Evolutionary conservation across 2,888 invertebrate species (phyloP).

Genomic region (Drosophila demipolita): DNA sequence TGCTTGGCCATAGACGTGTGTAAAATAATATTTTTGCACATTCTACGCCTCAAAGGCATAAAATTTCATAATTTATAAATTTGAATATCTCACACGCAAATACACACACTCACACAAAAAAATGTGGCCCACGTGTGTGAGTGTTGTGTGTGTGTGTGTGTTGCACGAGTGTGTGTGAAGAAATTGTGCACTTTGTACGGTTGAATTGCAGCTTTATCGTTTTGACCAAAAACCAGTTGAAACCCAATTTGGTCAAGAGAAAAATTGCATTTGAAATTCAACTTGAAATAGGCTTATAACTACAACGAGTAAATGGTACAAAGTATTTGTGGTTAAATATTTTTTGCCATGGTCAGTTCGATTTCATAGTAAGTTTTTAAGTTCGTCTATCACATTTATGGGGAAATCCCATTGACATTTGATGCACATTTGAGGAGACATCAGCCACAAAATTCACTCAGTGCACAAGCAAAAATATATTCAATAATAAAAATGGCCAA

Average conservation of each 20-base stretch:
- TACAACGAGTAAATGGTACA: neutral
- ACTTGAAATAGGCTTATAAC: conserved; percentile 15
- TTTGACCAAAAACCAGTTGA: conserved; percentile 45
- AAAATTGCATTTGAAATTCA: conserved; percentile 21
- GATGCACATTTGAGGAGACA: conserved; percentile 31
- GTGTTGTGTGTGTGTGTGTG: conserved; percentile 4
- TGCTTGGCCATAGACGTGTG: conserved; percentile 68
- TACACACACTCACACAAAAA: conserved; percentile 22
- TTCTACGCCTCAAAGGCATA: conserved; percentile 72
- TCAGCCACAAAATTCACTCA: conserved; percentile 27
- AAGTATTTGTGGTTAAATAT: conserved; percentile 11
- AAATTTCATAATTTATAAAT: conserved; percentile 80
- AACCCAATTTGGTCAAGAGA: conserved; percentile 51
- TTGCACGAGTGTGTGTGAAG: conserved; percentile 2
- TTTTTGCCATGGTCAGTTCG: conserved; percentile 10
- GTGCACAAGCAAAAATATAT: conserved; percentile 5
- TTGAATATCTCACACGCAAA: conserved; percentile 66
- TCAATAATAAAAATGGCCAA: conserved; percentile 9
- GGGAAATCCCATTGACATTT: conserved; percentile 62
- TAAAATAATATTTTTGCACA: conserved; percentile 79
- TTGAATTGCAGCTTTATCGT: conserved; percentile 57
- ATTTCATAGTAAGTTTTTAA: conserved; percentile 5
- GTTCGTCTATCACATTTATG: conserved; percentile 41
- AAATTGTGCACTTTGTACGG: conserved; percentile 35
- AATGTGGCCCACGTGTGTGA: conserved; percentile 1